phyloP scores from a whole-genome alignment of 1,140 invertebrate genomes.

The Eubasilissa regina region DNA sequence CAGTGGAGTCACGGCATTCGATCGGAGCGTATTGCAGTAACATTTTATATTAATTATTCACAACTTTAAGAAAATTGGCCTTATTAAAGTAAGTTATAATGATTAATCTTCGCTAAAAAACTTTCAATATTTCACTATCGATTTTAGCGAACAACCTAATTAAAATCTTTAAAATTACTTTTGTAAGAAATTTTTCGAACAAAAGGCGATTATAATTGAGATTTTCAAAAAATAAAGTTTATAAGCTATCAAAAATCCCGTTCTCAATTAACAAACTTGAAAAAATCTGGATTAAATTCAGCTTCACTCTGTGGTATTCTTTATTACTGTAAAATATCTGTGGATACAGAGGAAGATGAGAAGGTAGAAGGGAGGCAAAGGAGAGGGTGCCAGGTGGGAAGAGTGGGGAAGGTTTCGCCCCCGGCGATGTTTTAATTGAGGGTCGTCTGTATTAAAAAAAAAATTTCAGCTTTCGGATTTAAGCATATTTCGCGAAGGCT shows the following conservation, averaged over 20 bases:
- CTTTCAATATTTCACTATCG: no score
- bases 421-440: conserved; percentile 54
- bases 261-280: conserved; percentile 26
- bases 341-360: background rate
- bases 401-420: background rate
- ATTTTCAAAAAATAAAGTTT: conserved; percentile 15
- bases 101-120: no score
- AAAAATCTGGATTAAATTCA: conserved; percentile 30
- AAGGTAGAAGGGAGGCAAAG: background rate
- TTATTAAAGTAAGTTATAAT: no score
- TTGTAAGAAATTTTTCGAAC: background rate
- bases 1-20: no score
- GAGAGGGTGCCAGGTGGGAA: background rate
- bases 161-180: conserved; percentile 15
- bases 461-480: background rate
- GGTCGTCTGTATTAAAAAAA: conserved; percentile 1
- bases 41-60: no score
- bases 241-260: conserved; percentile 6
- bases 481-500: background rate
- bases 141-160: background rate
- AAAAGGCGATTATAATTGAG: conserved; percentile 10
- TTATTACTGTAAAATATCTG: conserved; percentile 15
- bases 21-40: no score
- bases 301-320: conserved; percentile 29
- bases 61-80: no score